Evolutionary conservation across 2,797 vertebrate species (phyloP), one percentile per base, ranked within the genome.

Genomic region (Gobio occitaniae): DNA sequence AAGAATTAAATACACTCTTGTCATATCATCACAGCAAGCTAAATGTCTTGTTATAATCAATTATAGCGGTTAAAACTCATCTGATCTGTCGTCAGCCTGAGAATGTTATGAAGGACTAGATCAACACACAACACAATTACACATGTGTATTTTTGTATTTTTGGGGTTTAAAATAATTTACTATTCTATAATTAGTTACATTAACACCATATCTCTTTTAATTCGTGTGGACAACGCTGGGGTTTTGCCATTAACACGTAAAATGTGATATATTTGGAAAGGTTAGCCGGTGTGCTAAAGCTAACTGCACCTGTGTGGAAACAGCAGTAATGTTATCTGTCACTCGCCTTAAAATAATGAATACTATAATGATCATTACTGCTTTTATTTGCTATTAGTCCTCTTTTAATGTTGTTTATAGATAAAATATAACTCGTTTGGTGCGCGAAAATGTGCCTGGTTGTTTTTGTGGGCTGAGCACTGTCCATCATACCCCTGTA

Each of bases 261-360:
- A n/a, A 72, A 72, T 65, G 11, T 19, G 15, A 78, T 66, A 8
- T n/a, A 48, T 41, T 29, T 38, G 65, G 36, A 47, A 17, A n/a
- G 47, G 70, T 65, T 72, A 87, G 59, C 54, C 36, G n/a, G 9
- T 50, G 69, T 79, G 83, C 83, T 85, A 85, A 85, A 41, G 83
- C 83, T 85, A 80, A 85, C 38, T 32, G 83, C 68, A 65, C 54
- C 83, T 85, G 77, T 84, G 76, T 79, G 68, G 29, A 69, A 50
- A 47, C 25, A 63, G 50, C 75, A 79, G 41, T 41, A 32, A 32
- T 32, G 32, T 32, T 32, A 48, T n/a, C 17, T 71, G 68, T 84
- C 68, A 71, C 19, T n/a, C 10, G 16, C 16, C 10, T 56, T 5
- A 16, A 84, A 19, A 44, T 56, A 19, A 32, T 56, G 0, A 59